Percentiles rank a stretch among this genome's conserved stretches.
Evolutionary conservation across 2,797 vertebrate species (phyloP).

Genomic region (Sebastes matsubarae): DNA sequence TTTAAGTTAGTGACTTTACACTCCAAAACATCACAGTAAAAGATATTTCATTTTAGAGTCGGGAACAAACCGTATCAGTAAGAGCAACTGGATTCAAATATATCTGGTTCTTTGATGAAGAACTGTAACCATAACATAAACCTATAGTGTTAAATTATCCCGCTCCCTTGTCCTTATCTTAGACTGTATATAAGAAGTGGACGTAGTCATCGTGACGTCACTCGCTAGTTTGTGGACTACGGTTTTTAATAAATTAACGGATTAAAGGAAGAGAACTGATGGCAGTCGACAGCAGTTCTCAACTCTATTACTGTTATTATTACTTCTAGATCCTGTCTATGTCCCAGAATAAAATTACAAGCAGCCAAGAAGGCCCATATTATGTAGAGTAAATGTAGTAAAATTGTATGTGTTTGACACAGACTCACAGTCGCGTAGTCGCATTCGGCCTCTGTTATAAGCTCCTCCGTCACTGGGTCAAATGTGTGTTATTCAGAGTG

Average conservation of each 20-base stretch:
- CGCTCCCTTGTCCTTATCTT: not conserved
- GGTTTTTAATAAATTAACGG: not conserved
- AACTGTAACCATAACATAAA: not conserved
- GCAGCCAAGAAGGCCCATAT: too few species aligned
- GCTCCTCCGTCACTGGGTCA: constrained; percentile 18
- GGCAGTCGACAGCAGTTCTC: not conserved
- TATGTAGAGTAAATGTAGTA: not conserved
- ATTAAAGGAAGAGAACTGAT: not conserved
- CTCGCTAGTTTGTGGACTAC: too few species aligned
- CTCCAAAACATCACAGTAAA: not conserved
- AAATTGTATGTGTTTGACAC: not conserved
- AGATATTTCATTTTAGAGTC: not conserved
- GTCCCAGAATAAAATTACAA: not conserved
- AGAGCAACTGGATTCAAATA: not conserved
- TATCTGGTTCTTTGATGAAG: not conserved
- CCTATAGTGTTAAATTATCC: not conserved
- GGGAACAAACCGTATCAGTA: not conserved
- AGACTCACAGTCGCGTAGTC: not conserved
- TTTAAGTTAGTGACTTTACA: not conserved
- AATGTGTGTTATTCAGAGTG: constrained; percentile 22
- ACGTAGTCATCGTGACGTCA: too few species aligned
- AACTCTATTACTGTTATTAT: not conserved
- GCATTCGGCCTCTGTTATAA: not conserved
- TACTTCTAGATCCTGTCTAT: not conserved
- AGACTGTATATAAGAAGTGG: too few species aligned